A percentile compares a stretch with the other conserved stretches of the same genome.
Conservation (phyloP, 2,113 vertebrate genomes). For the Anthoscopus minutus region DNA sequence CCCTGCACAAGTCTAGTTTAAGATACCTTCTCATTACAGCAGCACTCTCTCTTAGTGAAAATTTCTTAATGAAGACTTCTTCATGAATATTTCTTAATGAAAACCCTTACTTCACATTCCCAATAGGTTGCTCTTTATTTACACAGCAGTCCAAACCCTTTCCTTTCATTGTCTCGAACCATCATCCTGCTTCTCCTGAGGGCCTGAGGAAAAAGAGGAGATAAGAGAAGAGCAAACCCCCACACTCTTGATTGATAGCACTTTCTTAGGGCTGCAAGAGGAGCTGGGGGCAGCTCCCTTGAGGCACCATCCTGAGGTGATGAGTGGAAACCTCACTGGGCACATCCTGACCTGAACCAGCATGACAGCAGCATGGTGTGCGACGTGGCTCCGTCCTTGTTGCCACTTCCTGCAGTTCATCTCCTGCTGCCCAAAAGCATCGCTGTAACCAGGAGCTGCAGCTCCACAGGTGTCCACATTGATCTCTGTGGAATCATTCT, state of each 20-base stretch:
- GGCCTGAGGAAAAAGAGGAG: background rate
- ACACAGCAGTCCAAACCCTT: background rate
- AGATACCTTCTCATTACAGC: background rate
- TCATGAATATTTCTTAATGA: background rate
- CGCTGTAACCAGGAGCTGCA: background rate
- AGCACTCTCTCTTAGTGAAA: background rate
- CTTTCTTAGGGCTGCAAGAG: background rate
- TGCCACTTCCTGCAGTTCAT: background rate
- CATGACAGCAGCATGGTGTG: fast-evolving
- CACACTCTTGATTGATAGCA: background rate
- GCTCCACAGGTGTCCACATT: background rate
- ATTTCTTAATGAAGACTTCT: background rate
- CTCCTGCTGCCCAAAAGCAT: background rate
- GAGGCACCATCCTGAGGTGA: background rate
- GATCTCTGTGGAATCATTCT: background rate
- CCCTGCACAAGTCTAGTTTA: fast-evolving
- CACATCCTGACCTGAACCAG: background rate
- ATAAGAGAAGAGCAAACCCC: background rate
- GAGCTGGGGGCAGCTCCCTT: background rate
- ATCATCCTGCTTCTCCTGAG: background rate
- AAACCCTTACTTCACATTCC: background rate
- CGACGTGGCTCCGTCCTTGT: fast-evolving
- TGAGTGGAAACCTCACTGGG: background rate
- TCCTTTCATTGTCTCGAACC: background rate
- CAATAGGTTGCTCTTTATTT: background rate